Evolutionary conservation across 23 tunicate genomes (phyloP).

Genomic region (Corella eumyota): DNA sequence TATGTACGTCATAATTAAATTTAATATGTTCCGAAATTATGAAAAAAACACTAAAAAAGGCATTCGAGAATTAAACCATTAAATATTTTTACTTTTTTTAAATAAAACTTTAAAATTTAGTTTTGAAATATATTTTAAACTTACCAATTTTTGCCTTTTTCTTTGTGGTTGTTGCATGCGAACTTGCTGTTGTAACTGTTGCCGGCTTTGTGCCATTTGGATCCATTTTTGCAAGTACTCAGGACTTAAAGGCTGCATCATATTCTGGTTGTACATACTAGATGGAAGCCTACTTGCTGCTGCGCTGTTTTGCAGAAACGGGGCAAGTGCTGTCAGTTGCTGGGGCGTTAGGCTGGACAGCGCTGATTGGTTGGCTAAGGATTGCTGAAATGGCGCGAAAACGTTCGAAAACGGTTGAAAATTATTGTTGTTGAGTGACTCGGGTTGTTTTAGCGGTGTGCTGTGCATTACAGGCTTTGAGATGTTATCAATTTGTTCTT

Average conservation of each 20-base stretch:
- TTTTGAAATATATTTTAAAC: conserved; percentile 3
- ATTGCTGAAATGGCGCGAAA: conserved; percentile 1
- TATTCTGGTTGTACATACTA: too few species aligned
- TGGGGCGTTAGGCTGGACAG: conserved; percentile 15
- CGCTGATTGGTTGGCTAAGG: not conserved
- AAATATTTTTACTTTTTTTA: too few species aligned
- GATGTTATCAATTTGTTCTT: not conserved
- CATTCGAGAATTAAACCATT: too few species aligned
- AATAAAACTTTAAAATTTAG: too few species aligned
- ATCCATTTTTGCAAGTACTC: conserved; percentile 43
- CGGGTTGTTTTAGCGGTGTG: conserved; percentile 2
- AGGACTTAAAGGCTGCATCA: too few species aligned
- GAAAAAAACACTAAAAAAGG: too few species aligned
- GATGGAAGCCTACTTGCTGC: too few species aligned
- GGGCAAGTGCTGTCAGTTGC: conserved; percentile 33
- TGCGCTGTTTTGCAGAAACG: conserved; percentile 23
- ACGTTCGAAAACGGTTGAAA: not conserved
- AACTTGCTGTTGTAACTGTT: conserved; percentile 20
- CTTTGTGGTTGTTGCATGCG: conserved; percentile 17
- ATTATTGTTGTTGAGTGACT: conserved; percentile 2
- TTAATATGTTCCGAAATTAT: too few species aligned
- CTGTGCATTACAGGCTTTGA: conserved; percentile 13
- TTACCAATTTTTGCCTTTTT: conserved; percentile 42
- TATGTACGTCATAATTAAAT: too few species aligned
- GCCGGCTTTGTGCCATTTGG: conserved; percentile 33